These are phyloP conservation scores for human DNA, from an alignment of 2,113 vertebrate genomes.

Conservation along the genomic window GRCh38 chr13:91179001-91179500, in stretches of 20 bases:
- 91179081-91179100: no score
- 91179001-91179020: no score
- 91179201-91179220: no score
- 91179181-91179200: no score
- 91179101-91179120: no score
- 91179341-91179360: background rate
- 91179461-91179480: background rate
- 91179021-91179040: no score
- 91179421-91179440: background rate
- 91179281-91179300: background rate
- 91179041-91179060: no score
- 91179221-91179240: background rate
- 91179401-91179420: slow-evolving; percentile 10
- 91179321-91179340: background rate
- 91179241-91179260: background rate
- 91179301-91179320: background rate
- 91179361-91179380: background rate
- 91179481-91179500: background rate
- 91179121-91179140: no score
- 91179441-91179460: background rate
- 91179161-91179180: no score
- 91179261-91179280: background rate
- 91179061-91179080: no score
- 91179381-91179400: background rate
- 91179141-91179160: no score